Evolutionary conservation across 2,888 invertebrate species (phyloP), one percentile per base, ranked within the genome.

Genomic region (Peribatodes rhomboidaria): DNA sequence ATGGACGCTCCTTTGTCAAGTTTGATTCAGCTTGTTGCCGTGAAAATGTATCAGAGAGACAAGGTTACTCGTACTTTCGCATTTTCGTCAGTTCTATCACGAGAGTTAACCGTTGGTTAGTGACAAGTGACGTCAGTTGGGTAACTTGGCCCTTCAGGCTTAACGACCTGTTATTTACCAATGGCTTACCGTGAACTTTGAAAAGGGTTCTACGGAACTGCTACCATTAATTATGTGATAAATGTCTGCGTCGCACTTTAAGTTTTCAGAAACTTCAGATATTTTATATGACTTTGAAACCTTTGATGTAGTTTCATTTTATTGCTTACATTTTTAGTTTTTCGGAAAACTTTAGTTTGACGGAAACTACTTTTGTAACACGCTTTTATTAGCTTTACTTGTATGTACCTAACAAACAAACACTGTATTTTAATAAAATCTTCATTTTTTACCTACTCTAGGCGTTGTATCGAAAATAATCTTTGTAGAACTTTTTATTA

Each of bases 171-270:
- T 56, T 56, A 53, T 39, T 56, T 56, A 53, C 33, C 46, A 44
- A 14, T 33, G n/a, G 33, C 1, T 47, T 53, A 35, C 47, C 53
- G 37, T 59, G 58, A 64, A 59, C 64, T 59, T 59, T 52, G 42
- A 35, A 64, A 55, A 44, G 59, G 22, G 44, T 57, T 46, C 18
- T 20, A 44, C 18, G 20, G 42, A 54, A 54, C 56, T 18, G 44
- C 37, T 27, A 42, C 41, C 47, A 35, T 54, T 64, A 53, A 54
- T 63, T 46, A 54, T 39, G n/a, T n/a, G 16, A 18, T 53, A 16
- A 50, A 52, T 42, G 16, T 16, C 37, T 20, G 2, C 8, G 53
- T 31, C 14, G 53, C 44, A 52, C 44, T 62, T 56, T 14, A 47
- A 64, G 22, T 44, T 64, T 63, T 49, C 20, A 22, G 47, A 49